Base-by-base conservation (phyloP, 2,113 vertebrate species). In the Rhadina sibilatrix region DNA sequence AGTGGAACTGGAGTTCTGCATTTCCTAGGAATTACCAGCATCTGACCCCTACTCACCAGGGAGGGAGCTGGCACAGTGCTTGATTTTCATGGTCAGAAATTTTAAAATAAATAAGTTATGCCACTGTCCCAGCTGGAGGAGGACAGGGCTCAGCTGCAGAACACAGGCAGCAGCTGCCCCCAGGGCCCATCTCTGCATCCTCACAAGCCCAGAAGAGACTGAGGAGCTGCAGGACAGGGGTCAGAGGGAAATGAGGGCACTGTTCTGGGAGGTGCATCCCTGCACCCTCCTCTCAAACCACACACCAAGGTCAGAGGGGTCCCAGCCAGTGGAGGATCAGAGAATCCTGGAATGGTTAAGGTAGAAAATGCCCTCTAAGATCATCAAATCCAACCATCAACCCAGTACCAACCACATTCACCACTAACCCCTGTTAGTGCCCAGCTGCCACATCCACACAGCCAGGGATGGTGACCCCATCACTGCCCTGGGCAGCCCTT, bases 71-170 rank as follows among this genome's bases (percentile, higher is more conserved):
- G 87, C 86, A 92, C 38, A 40, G 56, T 3, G 40, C 56, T 66
- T 40, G 66, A 68, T 89, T 91, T 93, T 70, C 89, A 94, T 25
- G 78, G 87, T 91, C 54, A 85, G 77, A 92, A 69, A 78, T 53
- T 35, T 91, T 28, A 84, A 90, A 82, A 79, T 83, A 80, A 94
- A 7, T 68, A 75, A 61, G 47, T 86, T 89, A 49, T 87, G 87
- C 94, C 80, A 80, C 6, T 70, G 37, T 35, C 64, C 52, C 83
- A 91, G 81, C 79, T 91, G 93, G 81, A 69, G 71, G 17, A 93
- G 81, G 35, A 72, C 83, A 79, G 54, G 59, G 92, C 84, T 90
- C n/a, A 64, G 76, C 88, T 93, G 71, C 63, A 15, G 52, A 37
- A 35, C 75, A 53, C 0, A 1, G 59, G 9, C 13, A 96, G 33